These are phyloP conservation scores for Dicrostonyx torquatus DNA, from an alignment of 2,797 vertebrate genomes.

Conservation along the genomic window DNA sequence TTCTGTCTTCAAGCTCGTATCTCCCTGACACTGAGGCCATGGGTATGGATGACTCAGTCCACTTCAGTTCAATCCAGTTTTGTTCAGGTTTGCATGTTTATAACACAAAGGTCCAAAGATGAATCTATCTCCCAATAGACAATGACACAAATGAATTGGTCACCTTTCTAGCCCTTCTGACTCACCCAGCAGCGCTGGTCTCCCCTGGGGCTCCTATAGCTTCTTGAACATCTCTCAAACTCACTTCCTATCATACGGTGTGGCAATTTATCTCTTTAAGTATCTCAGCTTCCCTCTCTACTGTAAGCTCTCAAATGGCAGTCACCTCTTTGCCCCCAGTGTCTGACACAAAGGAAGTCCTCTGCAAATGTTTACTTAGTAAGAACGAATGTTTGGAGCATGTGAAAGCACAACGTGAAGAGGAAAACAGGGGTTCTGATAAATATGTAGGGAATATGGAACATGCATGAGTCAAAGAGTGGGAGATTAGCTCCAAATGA, in stretches of 20 bases:
- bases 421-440: background rate
- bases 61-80: slow-evolving; percentile 14
- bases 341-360: background rate
- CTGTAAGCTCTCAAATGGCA: background rate
- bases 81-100: slow-evolving; percentile 18
- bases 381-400: slow-evolving; percentile 44
- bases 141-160: slow-evolving; percentile 17
- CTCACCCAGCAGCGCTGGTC: background rate
- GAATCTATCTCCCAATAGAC: background rate
- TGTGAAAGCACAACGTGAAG: slow-evolving; percentile 32
- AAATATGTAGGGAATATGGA: background rate
- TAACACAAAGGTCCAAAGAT: background rate
- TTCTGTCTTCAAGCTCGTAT: background rate
- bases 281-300: background rate
- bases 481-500: slow-evolving; percentile 16
- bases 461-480: slow-evolving; percentile 7
- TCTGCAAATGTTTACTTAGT: slow-evolving; percentile 51
- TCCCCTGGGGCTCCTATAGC: background rate
- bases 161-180: slow-evolving; percentile 17
- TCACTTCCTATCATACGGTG: background rate
- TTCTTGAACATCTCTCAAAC: background rate
- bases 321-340: slow-evolving; percentile 41
- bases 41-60: background rate
- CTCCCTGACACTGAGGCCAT: background rate
- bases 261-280: slow-evolving; percentile 15